A percentile compares a stretch with the other conserved stretches of the same genome.
Conservation (phyloP, 2,797 vertebrate species). For the Apodemus agrarius region DNA sequence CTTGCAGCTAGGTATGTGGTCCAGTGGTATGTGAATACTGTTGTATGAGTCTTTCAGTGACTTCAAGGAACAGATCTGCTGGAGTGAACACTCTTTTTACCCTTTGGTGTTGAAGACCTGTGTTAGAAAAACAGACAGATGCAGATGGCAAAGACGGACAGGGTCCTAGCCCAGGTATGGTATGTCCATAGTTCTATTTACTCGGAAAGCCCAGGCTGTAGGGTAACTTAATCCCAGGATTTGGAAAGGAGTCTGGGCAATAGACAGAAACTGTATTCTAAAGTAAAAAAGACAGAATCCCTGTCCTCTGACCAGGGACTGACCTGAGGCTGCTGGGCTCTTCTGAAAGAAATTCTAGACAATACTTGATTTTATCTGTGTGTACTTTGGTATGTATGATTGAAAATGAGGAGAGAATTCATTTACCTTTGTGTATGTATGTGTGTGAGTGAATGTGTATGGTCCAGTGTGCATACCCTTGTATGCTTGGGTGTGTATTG, state of each 20-base stretch:
- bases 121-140: neutral
- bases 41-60: neutral
- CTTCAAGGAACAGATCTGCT: neutral
- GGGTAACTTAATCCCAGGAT: neutral
- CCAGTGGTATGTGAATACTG: neutral
- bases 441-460: neutral
- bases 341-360: slow-evolving; percentile 34
- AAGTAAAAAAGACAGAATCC: neutral
- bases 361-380: neutral
- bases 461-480: neutral
- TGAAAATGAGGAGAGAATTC: neutral
- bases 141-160: neutral
- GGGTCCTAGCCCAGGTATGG: neutral
- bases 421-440: neutral
- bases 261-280: neutral
- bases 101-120: neutral
- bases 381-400: neutral
- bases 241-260: neutral
- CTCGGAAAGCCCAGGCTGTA: neutral
- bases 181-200: neutral
- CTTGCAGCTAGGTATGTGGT: neutral
- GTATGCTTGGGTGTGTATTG: neutral
- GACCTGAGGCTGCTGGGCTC: neutral
- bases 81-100: neutral
- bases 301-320: neutral